Percentiles rank a stretch among this genome's conserved stretches.
Evolutionary conservation across 2,888 invertebrate genomes (phyloP).

Genomic region (Callosobruchus maculatus): DNA sequence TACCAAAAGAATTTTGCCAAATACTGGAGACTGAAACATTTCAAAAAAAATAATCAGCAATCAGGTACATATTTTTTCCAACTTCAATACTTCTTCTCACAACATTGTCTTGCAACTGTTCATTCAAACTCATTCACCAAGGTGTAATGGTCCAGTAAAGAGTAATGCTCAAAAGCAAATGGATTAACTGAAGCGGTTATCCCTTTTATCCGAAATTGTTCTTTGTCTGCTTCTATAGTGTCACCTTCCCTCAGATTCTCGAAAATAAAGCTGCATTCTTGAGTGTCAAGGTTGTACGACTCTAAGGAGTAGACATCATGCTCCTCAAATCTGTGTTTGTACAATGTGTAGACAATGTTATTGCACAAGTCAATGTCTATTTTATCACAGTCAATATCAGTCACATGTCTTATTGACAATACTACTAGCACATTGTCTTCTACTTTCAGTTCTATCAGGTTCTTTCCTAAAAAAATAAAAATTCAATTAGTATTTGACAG

Average conservation of each 20-base stretch:
- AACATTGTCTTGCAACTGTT: background rate
- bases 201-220: background rate
- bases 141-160: conserved; percentile 12
- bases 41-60: too few relatives aligned
- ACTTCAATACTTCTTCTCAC: too few relatives aligned
- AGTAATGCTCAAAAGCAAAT: conserved; percentile 12
- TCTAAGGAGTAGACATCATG: conserved; percentile 14
- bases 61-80: too few relatives aligned
- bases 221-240: background rate
- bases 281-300: conserved; percentile 17
- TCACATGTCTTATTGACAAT: conserved; percentile 14
- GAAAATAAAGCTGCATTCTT: conserved; percentile 12
- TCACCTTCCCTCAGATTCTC: conserved; percentile 7
- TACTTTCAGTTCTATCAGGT: conserved; percentile 28
- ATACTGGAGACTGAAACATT: too few relatives aligned
- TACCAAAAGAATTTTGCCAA: too few relatives aligned
- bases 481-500: background rate
- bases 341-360: conserved; percentile 31
- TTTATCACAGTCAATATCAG: conserved; percentile 19
- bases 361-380: conserved; percentile 31
- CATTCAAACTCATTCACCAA: conserved; percentile 12
- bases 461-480: conserved; percentile 26
- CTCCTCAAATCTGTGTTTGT: conserved; percentile 23
- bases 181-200: conserved; percentile 7
- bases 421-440: conserved; percentile 19